phyloP scores from a whole-genome alignment of 2,888 invertebrate genomes.

The Philonicus albiceps region DNA sequence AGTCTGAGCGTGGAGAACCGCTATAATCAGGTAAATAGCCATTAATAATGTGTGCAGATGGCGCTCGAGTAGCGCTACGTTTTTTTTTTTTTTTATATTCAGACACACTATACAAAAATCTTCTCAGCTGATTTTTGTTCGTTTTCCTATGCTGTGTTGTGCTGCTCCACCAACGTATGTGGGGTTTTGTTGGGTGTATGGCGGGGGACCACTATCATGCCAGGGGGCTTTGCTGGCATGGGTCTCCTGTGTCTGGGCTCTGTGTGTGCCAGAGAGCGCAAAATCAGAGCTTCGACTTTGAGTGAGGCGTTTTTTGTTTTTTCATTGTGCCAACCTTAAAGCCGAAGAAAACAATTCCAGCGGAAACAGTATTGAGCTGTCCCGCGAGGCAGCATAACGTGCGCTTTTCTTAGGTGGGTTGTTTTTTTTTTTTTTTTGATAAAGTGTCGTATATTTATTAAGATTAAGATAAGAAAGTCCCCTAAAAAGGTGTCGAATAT shows the following conservation, averaged over 20 bases:
- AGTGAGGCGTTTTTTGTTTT: not conserved
- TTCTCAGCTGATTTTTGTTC: slow-evolving; percentile 31
- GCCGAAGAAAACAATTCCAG: slow-evolving; percentile 46
- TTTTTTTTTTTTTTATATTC: not conserved
- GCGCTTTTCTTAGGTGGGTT: slow-evolving; percentile 31
- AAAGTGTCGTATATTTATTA: not conserved
- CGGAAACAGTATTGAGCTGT: slow-evolving; percentile 49
- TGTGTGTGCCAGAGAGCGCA: slow-evolving; percentile 30
- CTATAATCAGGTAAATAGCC: slow-evolving; percentile 24
- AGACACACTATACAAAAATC: not conserved
- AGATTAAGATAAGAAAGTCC: not conserved
- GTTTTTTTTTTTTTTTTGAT: not conserved
- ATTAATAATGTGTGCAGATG: slow-evolving; percentile 28
- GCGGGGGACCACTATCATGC: not conserved
- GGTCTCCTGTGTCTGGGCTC: not conserved
- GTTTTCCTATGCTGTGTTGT: not conserved
- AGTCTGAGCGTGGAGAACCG: slow-evolving; percentile 13
- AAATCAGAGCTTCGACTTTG: not conserved
- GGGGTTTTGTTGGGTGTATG: too few relatives aligned
- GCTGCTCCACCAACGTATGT: not conserved
- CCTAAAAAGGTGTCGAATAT: not conserved
- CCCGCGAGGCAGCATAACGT: slow-evolving; percentile 49
- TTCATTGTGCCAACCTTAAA: slow-evolving; percentile 34
- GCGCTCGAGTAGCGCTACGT: slow-evolving; percentile 24
- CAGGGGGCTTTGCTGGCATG: not conserved